phyloP scores from a whole-genome alignment of 2,888 invertebrate species.

The Zonitis immaculata region DNA sequence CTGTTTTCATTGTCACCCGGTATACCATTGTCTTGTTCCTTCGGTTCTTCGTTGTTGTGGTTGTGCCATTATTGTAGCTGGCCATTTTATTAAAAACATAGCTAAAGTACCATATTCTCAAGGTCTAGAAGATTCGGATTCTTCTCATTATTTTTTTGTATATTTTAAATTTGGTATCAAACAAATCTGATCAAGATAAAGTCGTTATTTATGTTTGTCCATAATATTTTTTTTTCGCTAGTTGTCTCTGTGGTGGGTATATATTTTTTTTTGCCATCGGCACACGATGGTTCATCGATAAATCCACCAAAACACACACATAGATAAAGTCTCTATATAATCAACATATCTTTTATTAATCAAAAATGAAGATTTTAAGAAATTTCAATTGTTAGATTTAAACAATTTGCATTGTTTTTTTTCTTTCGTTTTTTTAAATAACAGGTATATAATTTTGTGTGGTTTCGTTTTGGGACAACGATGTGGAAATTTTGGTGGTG shows the following conservation, averaged over 20 bases:
- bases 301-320: neutral
- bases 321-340: neutral
- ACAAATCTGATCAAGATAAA: conserved; percentile 17
- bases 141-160: too few relatives aligned
- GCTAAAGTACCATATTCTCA: neutral
- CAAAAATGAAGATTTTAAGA: neutral
- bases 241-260: neutral
- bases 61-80: neutral
- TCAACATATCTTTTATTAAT: neutral
- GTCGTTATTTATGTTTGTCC: conserved; percentile 13
- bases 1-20: too few relatives aligned
- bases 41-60: neutral
- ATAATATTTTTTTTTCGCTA: neutral
- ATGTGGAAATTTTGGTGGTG: conserved; percentile 14
- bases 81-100: too few relatives aligned
- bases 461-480: neutral
- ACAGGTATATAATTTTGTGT: neutral
- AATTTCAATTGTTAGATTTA: too few relatives aligned
- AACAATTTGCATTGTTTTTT: too few relatives aligned
- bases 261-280: neutral
- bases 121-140: neutral
- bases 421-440: conserved; percentile 5
- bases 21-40: too few relatives aligned
- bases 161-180: conserved; percentile 7
- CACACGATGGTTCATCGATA: neutral